phyloP scores from a whole-genome alignment of 2,888 invertebrate genomes.

The Mesopsocus fuscifrons region DNA sequence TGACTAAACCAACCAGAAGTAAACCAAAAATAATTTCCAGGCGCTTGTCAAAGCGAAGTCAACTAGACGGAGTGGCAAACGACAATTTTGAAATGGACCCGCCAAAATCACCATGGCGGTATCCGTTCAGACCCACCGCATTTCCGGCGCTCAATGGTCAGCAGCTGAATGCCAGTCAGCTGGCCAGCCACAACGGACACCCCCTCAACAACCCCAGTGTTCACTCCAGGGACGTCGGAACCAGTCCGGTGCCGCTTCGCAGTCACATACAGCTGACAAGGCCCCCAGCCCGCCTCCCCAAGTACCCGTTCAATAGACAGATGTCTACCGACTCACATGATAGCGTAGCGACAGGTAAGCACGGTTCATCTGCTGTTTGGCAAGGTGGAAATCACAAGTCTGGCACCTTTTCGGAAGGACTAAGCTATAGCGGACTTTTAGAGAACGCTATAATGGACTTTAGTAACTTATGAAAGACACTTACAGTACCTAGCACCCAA shows the following conservation, averaged over 20 bases:
- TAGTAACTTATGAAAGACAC: too few relatives aligned
- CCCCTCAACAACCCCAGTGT: background rate
- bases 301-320: constrained; percentile 5
- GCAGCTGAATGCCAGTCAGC: background rate
- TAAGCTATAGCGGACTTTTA: too few relatives aligned
- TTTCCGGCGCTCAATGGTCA: constrained; percentile 6
- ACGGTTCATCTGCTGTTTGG: background rate
- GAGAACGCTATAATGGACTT: too few relatives aligned
- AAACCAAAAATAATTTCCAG: too few relatives aligned
- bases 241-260: background rate
- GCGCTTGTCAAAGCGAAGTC: constrained; percentile 34
- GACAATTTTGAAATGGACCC: constrained; percentile 45
- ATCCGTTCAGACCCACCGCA: constrained; percentile 29
- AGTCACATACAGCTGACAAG: constrained; percentile 6
- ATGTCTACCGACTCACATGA: constrained; percentile 6
- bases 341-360: background rate
- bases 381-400: too few relatives aligned
- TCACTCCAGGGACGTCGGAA: background rate
- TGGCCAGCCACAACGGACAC: background rate
- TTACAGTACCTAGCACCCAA: too few relatives aligned
- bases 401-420: too few relatives aligned
- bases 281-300: background rate
- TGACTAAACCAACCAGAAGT: too few relatives aligned
- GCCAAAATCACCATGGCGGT: constrained; percentile 53
- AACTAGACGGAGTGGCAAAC: constrained; percentile 39